Percentiles rank a stretch among this genome's conserved stretches.
phyloP scores from a whole-genome alignment of 2,797 vertebrate species.

The Silurus aristotelis region DNA sequence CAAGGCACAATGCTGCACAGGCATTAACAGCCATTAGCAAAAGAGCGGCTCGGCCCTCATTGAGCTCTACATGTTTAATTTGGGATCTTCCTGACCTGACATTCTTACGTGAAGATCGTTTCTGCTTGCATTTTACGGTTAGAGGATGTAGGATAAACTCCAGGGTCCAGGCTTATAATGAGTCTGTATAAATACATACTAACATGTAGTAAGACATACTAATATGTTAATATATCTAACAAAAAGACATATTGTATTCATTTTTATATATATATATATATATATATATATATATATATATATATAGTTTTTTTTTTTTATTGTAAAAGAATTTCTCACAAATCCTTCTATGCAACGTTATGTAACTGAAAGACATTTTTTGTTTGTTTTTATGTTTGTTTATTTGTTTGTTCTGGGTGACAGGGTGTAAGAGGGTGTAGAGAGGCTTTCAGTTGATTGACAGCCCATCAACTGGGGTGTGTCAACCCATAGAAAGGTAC shows the following conservation, averaged over 20 bases:
- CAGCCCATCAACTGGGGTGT: conserved; percentile 67
- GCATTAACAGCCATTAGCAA: conserved; percentile 73
- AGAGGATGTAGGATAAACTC: conserved; percentile 4
- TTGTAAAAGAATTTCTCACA: not conserved
- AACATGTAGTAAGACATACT: not conserved
- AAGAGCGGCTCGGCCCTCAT: conserved; percentile 63
- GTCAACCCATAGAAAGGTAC: conserved; percentile 64
- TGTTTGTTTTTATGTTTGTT: not conserved
- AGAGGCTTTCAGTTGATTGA: conserved; percentile 62
- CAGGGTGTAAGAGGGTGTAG: conserved; percentile 37
- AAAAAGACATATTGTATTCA: not conserved
- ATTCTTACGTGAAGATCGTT: conserved; percentile 11
- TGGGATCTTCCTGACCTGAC: conserved; percentile 28
- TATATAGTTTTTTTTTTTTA: no score
- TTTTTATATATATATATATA: no score
- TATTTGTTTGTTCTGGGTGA: conserved; percentile 23
- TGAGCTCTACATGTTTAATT: conserved; percentile 57
- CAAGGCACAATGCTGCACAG: conserved; percentile 69
- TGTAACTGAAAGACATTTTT: not conserved
- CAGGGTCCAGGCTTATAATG: not conserved
- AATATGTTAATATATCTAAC: not conserved
- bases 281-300: no score
- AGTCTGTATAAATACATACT: not conserved
- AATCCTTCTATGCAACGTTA: not conserved
- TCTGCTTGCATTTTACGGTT: conserved; percentile 26